Base-by-base conservation (phyloP, 2,797 vertebrate species). In the Neostethus bicornis region DNA sequence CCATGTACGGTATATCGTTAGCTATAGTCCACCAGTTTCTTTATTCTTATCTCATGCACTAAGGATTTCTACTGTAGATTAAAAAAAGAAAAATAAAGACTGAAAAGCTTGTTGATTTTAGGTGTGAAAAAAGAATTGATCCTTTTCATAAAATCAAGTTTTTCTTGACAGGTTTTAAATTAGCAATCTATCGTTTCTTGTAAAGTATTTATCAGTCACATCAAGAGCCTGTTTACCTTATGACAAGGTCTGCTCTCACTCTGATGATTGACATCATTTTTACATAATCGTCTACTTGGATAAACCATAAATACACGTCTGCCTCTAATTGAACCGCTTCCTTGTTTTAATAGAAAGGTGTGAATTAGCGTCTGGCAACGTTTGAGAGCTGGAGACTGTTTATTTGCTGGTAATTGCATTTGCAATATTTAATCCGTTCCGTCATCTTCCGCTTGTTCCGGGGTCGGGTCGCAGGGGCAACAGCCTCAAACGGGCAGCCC, bases 251-350 rank as follows among this genome's bases (percentile, higher is more conserved):
- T 10, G 4, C 25, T 41, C 6, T 53, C 4, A 2, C 25, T 4
- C 26, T 26, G 10, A 16, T 73, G 61, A 81, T 61, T 74, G 67
- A 70, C 62, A 31, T 57, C 35, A 59, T 66, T 59, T 57, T 23
- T 57, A 62, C 61, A 47, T 51, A 61, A 32, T 54, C 25, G 46
- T 31, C 34, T 48, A 21, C 32, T 38, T 51, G 67, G 64, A 50
- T 53, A 31, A 42, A 51, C 12, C 11, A 38, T 38, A 11, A 61
- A 53, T 52, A 25, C 37, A 28, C 55, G 58, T 56, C 35, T 55
- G 19, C 17, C 34, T 50, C 49, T 75, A 57, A 66, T 70, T 76
- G 23, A 25, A 37, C 14, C 16, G 26, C 20, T 62, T 55, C 48
- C 14, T 47, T 39, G 14, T 28, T 16, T 24, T 26, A 29, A 68